Base-by-base conservation (phyloP, 2,797 vertebrate species). In the Anniella stebbinsi region DNA sequence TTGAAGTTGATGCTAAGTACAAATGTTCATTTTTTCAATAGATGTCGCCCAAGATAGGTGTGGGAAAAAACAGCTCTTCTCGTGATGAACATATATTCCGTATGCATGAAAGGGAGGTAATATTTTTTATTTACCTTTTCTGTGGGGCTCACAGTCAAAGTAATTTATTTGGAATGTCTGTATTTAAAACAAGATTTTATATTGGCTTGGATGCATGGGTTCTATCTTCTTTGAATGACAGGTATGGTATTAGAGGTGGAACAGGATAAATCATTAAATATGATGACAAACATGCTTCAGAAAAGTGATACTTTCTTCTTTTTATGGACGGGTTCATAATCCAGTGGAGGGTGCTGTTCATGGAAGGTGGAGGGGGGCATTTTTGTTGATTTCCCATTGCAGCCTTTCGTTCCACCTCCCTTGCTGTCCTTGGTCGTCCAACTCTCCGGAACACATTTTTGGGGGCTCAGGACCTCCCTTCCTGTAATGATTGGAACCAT, bases 71-170 rank as follows among this genome's bases (percentile, higher is more conserved):
- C 63, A 96, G 95, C 96, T 93, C 94, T 90, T 93, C 96, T 80
- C 91, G 78, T 0, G 97, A 97, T 54, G 97, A 98, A 25, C 96
- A 93, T 11, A 57, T 95, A 2, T 94, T 95, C 73, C 96, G 83
- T 73, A 91, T 95, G 48, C 96, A 96, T 23, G 97, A 97, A 93
- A 98, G 97, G 85, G 98, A 98, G 98, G 98, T 99, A 97, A 88
- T 96, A 66, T 23, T 2, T 51, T 84, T 57, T 10, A 82, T 6
- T 82, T 82, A 38, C 23, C 21, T n/a, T 25, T 36, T 63, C 4
- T 86, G 28, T 60, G 11, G 45, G 45, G 4, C 30, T 41, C 11
- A 41, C 3, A 25, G 7, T 63, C 25, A 33, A 72, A 41, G 28
- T 67, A 25, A 17, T 86, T 45, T 80, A 41, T 60, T 84, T 89